Evolutionary conservation across 2,797 vertebrate species (phyloP), one percentile per base, ranked within the genome.

Genomic region (Fundulus diaphanus): DNA sequence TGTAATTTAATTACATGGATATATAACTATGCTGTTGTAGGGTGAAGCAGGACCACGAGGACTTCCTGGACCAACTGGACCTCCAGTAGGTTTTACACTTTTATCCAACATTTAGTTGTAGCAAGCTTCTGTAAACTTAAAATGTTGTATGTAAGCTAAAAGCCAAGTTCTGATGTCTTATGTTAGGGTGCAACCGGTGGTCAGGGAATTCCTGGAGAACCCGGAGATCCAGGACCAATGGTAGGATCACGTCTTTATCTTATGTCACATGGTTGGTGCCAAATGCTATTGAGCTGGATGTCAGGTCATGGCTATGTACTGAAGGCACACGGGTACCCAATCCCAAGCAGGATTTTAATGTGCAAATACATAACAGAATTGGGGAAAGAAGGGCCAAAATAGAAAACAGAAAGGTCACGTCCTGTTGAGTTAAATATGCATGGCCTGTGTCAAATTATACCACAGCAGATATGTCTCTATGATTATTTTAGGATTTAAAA

Each of bases 21-120:
- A 13, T 66, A 8, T 66, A 42, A 0, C 90, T 63, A 90, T 72
- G 22, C 7, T 84, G 56, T 63, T 59, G 61, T 86, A 99, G 98
- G 98, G 98, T 85, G 97, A 98, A 84, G 54, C 96, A 68, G 98
- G 98, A 92, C 87, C 96, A 82, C 95, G 98, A 91, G 98, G 98
- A 86, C 94, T 95, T 85, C 95, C 95, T 49, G 98, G 98, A 68
- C 61, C 90, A 4, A 49, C 94, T 52, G 98, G 98, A 81, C 35
- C 93, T 74, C 85, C 93, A 73, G 98, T 99, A 92, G 90, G 96
- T 76, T 72, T 74, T 49, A n/a, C 0, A 4, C 9, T 44, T 18
- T 31, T 24, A 40, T 12, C 33, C 61, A 40, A 20, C 13, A 13
- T n/a, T 13, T 37, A 24, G 20, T n/a, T n/a, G n/a, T n/a, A n/a